A percentile compares a stretch with the other conserved stretches of the same genome.
Conservation (phyloP, 2,113 vertebrate species). For the Podilymbus podiceps region DNA sequence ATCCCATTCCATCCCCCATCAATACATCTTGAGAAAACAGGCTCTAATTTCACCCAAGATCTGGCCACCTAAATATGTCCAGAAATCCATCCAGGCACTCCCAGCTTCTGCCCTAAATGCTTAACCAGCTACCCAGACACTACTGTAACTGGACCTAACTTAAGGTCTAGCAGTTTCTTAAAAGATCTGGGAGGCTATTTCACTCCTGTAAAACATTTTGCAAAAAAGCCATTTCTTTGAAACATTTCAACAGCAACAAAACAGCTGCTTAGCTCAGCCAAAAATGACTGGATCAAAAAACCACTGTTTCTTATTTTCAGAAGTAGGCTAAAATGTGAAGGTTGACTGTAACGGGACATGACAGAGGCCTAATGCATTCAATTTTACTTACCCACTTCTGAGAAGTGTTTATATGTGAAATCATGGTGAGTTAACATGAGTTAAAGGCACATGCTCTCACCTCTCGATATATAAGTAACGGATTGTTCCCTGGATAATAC, state of each 20-base stretch:
- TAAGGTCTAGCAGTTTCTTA: neutral
- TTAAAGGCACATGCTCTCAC: constrained; percentile 41
- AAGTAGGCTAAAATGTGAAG: constrained; percentile 9
- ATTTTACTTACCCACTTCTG: constrained; percentile 38
- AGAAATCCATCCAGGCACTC: neutral
- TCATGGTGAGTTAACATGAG: constrained; percentile 24
- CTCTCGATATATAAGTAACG: constrained; percentile 27
- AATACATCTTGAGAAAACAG: neutral
- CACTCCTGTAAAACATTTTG: neutral
- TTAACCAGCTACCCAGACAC: neutral
- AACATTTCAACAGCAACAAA: constrained; percentile 2
- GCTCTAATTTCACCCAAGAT: neutral
- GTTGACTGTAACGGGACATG: constrained; percentile 39
- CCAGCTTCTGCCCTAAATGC: neutral
- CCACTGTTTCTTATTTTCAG: constrained; percentile 13
- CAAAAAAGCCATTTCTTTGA: neutral
- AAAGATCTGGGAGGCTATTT: neutral
- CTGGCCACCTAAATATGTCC: neutral
- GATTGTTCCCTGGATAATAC: constrained; percentile 23
- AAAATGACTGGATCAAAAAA: neutral
- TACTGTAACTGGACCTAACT: neutral
- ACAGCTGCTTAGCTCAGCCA: neutral
- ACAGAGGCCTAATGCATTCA: constrained; percentile 47
- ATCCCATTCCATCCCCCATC: neutral
- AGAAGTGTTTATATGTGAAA: constrained; percentile 64